These are phyloP conservation scores for Leuciscus waleckii DNA, from an alignment of 2,797 vertebrate genomes.

Conservation along the genomic window DNA sequence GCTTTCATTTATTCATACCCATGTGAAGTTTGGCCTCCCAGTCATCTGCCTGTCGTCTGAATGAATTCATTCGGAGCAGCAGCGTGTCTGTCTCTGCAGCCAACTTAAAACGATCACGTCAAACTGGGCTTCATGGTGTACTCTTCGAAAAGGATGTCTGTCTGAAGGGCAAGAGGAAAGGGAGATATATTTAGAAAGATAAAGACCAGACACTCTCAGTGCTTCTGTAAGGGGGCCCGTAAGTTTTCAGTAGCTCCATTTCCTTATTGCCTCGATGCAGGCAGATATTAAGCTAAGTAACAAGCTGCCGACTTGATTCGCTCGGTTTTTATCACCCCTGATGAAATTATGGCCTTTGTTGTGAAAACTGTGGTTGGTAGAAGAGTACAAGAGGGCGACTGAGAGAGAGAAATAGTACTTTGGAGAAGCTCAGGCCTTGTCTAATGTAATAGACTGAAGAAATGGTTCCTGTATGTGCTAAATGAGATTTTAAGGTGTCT, in stretches of 20 bases:
- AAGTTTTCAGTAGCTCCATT: constrained; percentile 67
- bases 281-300: constrained; percentile 76
- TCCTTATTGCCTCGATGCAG: constrained; percentile 61
- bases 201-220: not conserved
- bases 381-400: constrained; percentile 44
- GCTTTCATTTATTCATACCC: constrained; percentile 55
- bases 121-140: constrained; percentile 13
- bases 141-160: constrained; percentile 13
- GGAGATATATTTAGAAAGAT: constrained; percentile 32
- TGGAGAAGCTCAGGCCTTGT: constrained; percentile 13
- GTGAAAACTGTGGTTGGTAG: constrained; percentile 46
- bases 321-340: constrained; percentile 78
- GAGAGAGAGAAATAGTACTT: constrained; percentile 39
- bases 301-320: constrained; percentile 76
- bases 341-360: constrained; percentile 74
- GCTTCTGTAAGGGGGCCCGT: constrained; percentile 2
- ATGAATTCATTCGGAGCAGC: constrained; percentile 31
- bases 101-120: not conserved
- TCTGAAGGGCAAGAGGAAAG: constrained; percentile 26
- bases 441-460: constrained; percentile 46
- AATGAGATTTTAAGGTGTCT: constrained; percentile 48
- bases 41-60: constrained; percentile 20
- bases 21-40: constrained; percentile 29
- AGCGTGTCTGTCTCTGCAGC: constrained; percentile 1
- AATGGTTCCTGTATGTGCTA: constrained; percentile 29